phyloP scores from a whole-genome alignment of 2,113 vertebrate species.

The Plotosus lineatus region DNA sequence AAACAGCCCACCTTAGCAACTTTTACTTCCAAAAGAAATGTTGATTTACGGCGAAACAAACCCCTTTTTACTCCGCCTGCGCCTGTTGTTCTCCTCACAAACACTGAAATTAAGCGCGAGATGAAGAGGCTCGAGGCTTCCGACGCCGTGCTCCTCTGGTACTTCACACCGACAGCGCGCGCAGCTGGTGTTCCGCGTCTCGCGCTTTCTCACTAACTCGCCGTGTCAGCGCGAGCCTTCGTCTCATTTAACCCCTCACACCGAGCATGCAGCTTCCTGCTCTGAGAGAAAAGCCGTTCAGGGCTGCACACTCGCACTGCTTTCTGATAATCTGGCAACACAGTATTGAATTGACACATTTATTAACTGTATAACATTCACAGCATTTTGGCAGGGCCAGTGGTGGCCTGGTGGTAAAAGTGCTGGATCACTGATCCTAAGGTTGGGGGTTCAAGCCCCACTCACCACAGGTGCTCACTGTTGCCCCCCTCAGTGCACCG shows the following conservation, averaged over 20 bases:
- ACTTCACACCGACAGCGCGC: background rate
- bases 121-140: background rate
- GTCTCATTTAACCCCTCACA: background rate
- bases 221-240: slow-evolving; percentile 10
- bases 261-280: background rate
- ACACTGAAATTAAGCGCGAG: background rate
- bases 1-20: background rate
- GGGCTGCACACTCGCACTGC: background rate
- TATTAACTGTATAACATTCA: no score
- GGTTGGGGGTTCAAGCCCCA: no score
- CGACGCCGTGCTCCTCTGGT: background rate
- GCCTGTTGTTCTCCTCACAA: background rate
- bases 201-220: background rate
- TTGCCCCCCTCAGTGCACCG: no score
- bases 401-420: no score
- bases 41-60: background rate
- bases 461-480: no score
- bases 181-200: slow-evolving; percentile 14
- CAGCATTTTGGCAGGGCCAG: no score
- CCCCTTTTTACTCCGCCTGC: background rate
- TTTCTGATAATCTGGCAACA: background rate
- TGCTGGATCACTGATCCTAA: no score
- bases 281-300: background rate
- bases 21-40: background rate
- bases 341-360: no score